A percentile compares a stretch with the other conserved stretches of the same genome.
These are phyloP conservation scores for Oryzias javanicus DNA, from an alignment of 2,113 vertebrate genomes.

Conservation along the genomic window DNA sequence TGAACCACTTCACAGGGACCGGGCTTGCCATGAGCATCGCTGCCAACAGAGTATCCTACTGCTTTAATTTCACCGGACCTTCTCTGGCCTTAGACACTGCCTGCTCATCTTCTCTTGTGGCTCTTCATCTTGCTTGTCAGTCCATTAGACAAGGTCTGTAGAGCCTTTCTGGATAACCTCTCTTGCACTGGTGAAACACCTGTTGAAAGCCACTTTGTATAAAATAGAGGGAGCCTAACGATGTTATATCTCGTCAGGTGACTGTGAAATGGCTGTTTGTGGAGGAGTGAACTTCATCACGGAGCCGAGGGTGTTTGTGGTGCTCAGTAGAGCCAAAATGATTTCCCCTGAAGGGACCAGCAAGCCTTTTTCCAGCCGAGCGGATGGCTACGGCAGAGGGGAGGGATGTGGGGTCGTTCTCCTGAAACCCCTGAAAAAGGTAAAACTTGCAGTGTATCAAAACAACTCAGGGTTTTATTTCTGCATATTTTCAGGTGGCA, in stretches of 20 bases:
- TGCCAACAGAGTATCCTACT: slow-evolving; percentile 86
- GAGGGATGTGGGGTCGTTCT: slow-evolving; percentile 86
- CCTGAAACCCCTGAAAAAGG: slow-evolving; percentile 82
- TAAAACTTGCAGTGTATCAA: slow-evolving; percentile 21
- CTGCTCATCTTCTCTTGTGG: slow-evolving; percentile 85
- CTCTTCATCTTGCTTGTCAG: slow-evolving; percentile 79
- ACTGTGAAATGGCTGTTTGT: slow-evolving; percentile 86
- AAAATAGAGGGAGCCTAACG: neutral
- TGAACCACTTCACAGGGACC: slow-evolving; percentile 79
- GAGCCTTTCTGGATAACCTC: neutral
- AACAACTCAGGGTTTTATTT: too few species aligned
- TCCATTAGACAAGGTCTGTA: slow-evolving; percentile 83
- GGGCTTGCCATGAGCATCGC: slow-evolving; percentile 82
- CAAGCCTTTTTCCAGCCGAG: slow-evolving; percentile 83
- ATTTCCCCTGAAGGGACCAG: slow-evolving; percentile 84
- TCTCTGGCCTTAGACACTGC: slow-evolving; percentile 83
- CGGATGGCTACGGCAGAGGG: slow-evolving; percentile 86
- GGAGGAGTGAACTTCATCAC: slow-evolving; percentile 85
- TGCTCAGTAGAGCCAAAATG: slow-evolving; percentile 86
- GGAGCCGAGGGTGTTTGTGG: slow-evolving; percentile 79
- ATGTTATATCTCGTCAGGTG: slow-evolving; percentile 68
- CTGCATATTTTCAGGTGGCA: too few species aligned
- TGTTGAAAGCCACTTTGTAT: neutral
- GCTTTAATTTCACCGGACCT: slow-evolving; percentile 86
- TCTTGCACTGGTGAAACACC: too few species aligned